Evolutionary conservation across 2,113 vertebrate species (phyloP).

Genomic region (Trochalopteron elliotii): DNA sequence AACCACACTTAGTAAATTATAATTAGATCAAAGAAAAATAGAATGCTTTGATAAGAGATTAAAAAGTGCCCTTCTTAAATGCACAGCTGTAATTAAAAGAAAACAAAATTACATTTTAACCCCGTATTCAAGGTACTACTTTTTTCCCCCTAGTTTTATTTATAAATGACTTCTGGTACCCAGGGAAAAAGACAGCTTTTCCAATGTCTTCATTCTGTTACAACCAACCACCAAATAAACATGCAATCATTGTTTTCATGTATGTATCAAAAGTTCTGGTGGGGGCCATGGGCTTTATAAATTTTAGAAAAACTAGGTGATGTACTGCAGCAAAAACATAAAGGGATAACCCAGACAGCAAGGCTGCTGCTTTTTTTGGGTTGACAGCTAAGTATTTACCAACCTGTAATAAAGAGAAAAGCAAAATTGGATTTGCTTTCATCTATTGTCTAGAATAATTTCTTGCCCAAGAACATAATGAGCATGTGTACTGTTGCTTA

Average conservation of each 20-base stretch:
- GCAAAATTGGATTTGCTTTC: background rate
- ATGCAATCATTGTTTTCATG: background rate
- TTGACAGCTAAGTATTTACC: background rate
- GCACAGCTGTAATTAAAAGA: background rate
- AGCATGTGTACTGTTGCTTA: background rate
- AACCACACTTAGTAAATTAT: slow-evolving; percentile 9
- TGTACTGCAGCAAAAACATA: background rate
- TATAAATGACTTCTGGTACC: background rate
- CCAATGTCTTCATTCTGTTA: background rate
- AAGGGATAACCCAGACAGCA: background rate
- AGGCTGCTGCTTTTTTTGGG: background rate
- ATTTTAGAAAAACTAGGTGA: background rate
- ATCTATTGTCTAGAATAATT: background rate
- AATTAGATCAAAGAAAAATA: slow-evolving; percentile 50
- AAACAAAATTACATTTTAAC: slow-evolving; percentile 8
- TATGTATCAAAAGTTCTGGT: background rate
- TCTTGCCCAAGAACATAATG: background rate
- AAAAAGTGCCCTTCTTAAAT: background rate
- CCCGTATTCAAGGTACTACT: background rate
- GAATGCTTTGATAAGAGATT: slow-evolving; percentile 39
- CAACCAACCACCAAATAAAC: background rate
- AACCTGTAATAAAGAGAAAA: background rate
- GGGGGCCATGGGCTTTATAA: background rate
- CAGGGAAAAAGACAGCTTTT: background rate
- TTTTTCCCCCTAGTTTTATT: background rate